Evolutionary conservation across 2,113 vertebrate species (phyloP).

Genomic region (Noctilio leporinus): DNA sequence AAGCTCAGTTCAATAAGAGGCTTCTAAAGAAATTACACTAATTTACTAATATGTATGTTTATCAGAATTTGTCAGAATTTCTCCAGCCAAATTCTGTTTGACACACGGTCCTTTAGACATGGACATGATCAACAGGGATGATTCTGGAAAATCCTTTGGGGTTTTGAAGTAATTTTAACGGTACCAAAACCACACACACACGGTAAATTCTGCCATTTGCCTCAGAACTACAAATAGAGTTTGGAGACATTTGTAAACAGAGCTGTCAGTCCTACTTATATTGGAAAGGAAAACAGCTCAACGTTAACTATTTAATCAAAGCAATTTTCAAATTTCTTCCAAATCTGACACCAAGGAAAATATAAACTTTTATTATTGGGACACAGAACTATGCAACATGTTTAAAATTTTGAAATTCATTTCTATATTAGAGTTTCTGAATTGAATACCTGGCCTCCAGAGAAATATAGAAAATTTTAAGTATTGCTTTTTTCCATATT

Average conservation of each 20-base stretch:
- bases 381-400: constrained; percentile 16
- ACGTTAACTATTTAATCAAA: constrained; percentile 71
- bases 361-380: constrained; percentile 65
- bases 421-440: constrained; percentile 49
- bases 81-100: constrained; percentile 67
- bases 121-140: constrained; percentile 70
- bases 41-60: constrained; percentile 14
- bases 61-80: constrained; percentile 4
- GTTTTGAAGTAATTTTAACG: constrained; percentile 68
- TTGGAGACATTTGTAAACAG: constrained; percentile 67
- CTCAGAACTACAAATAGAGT: constrained; percentile 70
- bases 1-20: neutral
- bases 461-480: constrained; percentile 35
- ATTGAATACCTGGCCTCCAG: constrained; percentile 40
- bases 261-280: constrained; percentile 22
- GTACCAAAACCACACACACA: constrained; percentile 66
- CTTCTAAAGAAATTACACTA: neutral
- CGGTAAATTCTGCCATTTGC: constrained; percentile 69
- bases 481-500: neutral
- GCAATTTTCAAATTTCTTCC: constrained; percentile 65
- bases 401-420: constrained; percentile 42
- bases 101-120: constrained; percentile 72
- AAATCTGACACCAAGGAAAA: constrained; percentile 73
- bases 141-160: constrained; percentile 70
- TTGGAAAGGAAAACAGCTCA: constrained; percentile 29